Evolutionary conservation across 2,113 vertebrate species (phyloP).

Genomic region (Meriones unguiculatus): DNA sequence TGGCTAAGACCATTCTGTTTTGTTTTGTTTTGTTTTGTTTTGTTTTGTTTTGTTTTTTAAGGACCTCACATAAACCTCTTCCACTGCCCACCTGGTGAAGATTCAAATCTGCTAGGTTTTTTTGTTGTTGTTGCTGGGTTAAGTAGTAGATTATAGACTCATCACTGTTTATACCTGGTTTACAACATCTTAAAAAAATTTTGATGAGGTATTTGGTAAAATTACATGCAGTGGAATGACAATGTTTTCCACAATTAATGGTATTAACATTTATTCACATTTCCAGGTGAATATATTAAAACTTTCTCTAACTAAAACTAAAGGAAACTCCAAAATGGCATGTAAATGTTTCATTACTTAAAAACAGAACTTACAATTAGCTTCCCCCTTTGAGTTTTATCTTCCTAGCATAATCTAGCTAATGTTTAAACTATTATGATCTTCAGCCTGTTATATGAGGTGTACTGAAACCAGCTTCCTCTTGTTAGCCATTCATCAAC

Average conservation of each 20-base stretch:
- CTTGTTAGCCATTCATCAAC: background rate
- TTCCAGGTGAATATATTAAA: conserved; percentile 9
- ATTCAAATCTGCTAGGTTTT: background rate
- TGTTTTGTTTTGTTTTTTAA: background rate
- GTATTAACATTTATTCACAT: background rate
- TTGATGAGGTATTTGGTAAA: background rate
- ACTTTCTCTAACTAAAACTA: background rate
- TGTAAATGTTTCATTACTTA: conserved; percentile 35
- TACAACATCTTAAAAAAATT: background rate
- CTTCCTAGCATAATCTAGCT: conserved; percentile 53
- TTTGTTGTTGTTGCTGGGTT: background rate
- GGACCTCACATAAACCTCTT: background rate
- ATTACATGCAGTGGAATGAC: background rate
- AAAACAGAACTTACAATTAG: conserved; percentile 61
- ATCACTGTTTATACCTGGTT: background rate
- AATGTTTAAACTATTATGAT: conserved; percentile 19
- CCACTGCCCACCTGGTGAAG: background rate
- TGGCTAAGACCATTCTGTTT: too few species aligned
- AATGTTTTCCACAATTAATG: background rate
- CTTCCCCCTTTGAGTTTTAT: conserved; percentile 54
- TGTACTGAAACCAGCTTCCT: background rate
- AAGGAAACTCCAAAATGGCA: conserved; percentile 17
- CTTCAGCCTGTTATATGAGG: background rate
- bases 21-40: too few species aligned
- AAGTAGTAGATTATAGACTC: background rate